Evolutionary conservation across 2,888 invertebrate species (phyloP).

Genomic region (Chromoteleia sp.): DNA sequence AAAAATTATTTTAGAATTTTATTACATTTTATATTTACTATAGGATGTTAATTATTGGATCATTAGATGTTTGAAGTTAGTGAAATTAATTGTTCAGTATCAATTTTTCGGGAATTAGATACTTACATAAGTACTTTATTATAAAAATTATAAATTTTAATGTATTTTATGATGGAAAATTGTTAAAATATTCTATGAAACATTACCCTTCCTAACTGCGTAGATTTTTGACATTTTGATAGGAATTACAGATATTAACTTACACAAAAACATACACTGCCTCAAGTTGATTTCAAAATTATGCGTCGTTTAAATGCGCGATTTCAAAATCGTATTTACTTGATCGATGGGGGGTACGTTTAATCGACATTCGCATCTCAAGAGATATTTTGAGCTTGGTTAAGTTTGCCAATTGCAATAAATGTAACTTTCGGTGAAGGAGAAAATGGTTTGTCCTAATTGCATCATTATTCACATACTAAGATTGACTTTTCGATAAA

Average conservation of each 20-base stretch:
- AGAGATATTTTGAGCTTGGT: constrained; percentile 12
- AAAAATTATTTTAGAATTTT: no score
- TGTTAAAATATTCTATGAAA: no score
- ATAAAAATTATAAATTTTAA: no score
- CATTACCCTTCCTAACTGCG: no score
- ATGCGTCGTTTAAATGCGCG: constrained; percentile 31
- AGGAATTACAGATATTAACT: neutral
- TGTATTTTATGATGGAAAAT: no score
- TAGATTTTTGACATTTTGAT: neutral
- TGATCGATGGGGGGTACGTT: constrained; percentile 25
- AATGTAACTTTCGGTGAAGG: constrained; percentile 29
- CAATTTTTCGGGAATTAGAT: no score
- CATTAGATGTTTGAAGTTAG: no score
- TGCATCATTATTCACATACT: constrained; percentile 25
- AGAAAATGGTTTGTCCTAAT: constrained; percentile 40
- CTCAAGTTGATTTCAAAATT: constrained; percentile 17
- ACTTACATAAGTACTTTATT: no score
- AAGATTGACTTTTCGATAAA: no score
- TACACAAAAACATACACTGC: neutral
- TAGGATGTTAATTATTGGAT: no score
- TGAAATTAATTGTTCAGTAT: no score
- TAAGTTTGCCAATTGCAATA: constrained; percentile 49
- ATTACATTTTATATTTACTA: no score
- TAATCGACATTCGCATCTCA: constrained; percentile 23
- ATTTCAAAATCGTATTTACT: constrained; percentile 35